Conservation (phyloP, 2,797 vertebrate species). For the Bovichtus diacanthus region DNA sequence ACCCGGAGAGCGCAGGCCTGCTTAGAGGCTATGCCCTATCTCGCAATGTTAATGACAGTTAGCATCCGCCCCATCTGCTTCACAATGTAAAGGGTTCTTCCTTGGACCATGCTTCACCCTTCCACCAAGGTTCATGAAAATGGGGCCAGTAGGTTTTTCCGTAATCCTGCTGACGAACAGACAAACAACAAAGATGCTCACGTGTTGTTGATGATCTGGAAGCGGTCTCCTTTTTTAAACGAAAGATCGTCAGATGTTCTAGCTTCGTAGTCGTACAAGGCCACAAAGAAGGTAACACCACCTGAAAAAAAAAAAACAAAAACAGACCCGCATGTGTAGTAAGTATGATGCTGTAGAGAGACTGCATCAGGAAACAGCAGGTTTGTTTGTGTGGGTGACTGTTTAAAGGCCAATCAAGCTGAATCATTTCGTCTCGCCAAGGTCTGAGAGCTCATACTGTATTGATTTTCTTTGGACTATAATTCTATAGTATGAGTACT, state of each 20-base stretch:
- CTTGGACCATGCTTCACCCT: too few species aligned
- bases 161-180: too few species aligned
- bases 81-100: too few species aligned
- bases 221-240: slow-evolving; percentile 96
- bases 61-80: too few species aligned
- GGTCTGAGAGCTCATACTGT: slow-evolving; percentile 13
- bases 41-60: too few species aligned
- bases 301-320: slow-evolving; percentile 78
- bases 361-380: background rate
- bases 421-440: slow-evolving; percentile 27
- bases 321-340: background rate
- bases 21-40: too few species aligned
- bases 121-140: too few species aligned
- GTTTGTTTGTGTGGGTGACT: slow-evolving; percentile 8
- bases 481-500: slow-evolving; percentile 3
- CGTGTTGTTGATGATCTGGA: slow-evolving; percentile 99
- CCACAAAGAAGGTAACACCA: slow-evolving; percentile 96
- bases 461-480: slow-evolving; percentile 43
- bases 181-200: slow-evolving; percentile 78
- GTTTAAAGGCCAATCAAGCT: slow-evolving; percentile 10
- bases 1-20: too few species aligned
- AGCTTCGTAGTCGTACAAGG: slow-evolving; percentile 98
- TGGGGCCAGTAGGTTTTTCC: too few species aligned
- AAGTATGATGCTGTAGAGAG: background rate
- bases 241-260: slow-evolving; percentile 96